Conservation (phyloP, 1,140 invertebrate species). For the Andrena cerasifolii region DNA sequence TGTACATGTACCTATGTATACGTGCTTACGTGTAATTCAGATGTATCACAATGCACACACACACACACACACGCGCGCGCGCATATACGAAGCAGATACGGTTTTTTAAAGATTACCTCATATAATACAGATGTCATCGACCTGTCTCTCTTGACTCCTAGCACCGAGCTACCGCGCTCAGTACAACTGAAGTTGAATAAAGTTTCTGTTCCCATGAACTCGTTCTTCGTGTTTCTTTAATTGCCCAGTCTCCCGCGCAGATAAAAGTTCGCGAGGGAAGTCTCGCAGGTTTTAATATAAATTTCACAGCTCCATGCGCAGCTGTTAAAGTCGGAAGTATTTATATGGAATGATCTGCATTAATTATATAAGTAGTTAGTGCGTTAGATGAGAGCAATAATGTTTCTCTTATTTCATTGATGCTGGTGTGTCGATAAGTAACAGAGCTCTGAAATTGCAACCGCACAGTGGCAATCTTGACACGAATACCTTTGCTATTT, state of each 20-base stretch:
- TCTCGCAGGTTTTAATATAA: no score
- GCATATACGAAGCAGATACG: slow-evolving; percentile 24
- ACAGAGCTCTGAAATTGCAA: slow-evolving; percentile 3
- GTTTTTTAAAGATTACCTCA: slow-evolving; percentile 58
- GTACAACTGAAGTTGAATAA: slow-evolving; percentile 64
- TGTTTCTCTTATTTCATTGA: no score
- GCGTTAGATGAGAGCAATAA: neutral
- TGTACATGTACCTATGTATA: slow-evolving; percentile 56
- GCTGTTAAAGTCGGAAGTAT: no score
- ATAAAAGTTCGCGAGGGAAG: neutral
- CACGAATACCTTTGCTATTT: slow-evolving; percentile 30
- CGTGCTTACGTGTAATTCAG: slow-evolving; percentile 59
- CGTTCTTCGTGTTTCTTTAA: neutral
- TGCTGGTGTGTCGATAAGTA: neutral
- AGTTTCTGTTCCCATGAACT: slow-evolving; percentile 64
- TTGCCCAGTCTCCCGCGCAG: no score
- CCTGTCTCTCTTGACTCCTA: slow-evolving; percentile 41
- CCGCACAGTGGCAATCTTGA: neutral
- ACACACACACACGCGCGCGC: neutral
- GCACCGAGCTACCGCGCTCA: slow-evolving; percentile 28
- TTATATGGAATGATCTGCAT: neutral
- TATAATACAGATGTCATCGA: slow-evolving; percentile 26
- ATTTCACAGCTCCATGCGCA: no score
- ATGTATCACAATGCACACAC: slow-evolving; percentile 24
- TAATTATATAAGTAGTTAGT: no score